Base-by-base conservation (phyloP, 2,888 invertebrate genomes). In the Hirtodrosophila histrioides region DNA sequence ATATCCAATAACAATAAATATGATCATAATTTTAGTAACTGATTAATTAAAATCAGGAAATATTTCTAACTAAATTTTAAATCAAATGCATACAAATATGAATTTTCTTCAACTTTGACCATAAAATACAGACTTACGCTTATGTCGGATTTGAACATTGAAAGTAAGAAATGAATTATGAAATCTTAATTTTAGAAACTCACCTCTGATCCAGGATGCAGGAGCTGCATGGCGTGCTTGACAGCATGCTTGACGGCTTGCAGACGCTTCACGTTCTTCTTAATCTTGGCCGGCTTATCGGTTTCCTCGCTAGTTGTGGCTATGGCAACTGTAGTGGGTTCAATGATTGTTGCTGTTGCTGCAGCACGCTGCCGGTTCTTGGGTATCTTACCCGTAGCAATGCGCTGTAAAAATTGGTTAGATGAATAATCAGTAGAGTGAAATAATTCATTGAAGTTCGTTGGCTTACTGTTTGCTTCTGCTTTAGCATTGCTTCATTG, bases 401-500 rank as follows among this genome's bases (percentile, higher is more conserved):
- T 61, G 63, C 64, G 86, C 89, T 90, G 53, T n/a, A 60, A 65
- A 48, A 8, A 17, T 35, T n/a, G 11, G 11, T 24, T 2, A 11
- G 10, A 7, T 35, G 17, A 44, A 46, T 27, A 17, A 31, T 5
- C 31, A 31, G 6, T 31, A 8, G 3, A 31, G 3, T 31, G 7
- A 6, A 5, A 27, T 3, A 27, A 31, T 31, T 7, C 7, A 1
- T 31, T 17, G 17, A 17, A 17, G 9, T 31, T 8, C 2, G 7
- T 6, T 8, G 10, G 10, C 31, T 63, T 57, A 91, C 91, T 78
- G 84, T 82, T 49, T 78, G 81, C 60, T 90, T 91, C 7, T 77
- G 68, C 55, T 79, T 66, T 3, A 83, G 65, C 33, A 84, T 89
- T 2, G 89, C 89, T 9, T 69, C 72, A 61, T 89, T 90, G 5